Percentiles rank a stretch among this genome's conserved stretches.
phyloP scores from a whole-genome alignment of 2,888 invertebrate genomes.

The Volucella bombylans region DNA sequence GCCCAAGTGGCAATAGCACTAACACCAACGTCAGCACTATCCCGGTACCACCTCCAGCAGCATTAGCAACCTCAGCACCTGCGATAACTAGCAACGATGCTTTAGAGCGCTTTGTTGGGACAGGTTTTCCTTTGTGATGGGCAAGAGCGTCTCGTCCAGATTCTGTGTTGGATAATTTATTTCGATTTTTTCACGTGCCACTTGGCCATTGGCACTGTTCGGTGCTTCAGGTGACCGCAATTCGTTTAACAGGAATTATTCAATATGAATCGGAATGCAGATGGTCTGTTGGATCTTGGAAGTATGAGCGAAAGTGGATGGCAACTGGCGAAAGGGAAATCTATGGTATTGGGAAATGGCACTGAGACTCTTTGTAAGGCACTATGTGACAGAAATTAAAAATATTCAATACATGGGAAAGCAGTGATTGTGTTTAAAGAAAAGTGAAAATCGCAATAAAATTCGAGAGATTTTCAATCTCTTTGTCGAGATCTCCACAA shows the following conservation, averaged over 20 bases:
- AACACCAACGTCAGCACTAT: neutral
- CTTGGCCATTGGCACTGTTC: constrained; percentile 3
- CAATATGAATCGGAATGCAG: constrained; percentile 35
- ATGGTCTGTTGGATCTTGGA: neutral
- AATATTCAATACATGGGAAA: too few species aligned
- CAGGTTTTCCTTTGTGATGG: constrained; percentile 26
- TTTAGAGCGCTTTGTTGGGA: neutral
- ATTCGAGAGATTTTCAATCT: neutral
- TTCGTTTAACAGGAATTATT: constrained; percentile 41
- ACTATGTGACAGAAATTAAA: too few species aligned
- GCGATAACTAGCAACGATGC: constrained; percentile 5
- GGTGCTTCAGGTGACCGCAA: constrained; percentile 52
- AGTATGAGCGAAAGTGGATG: constrained; percentile 43
- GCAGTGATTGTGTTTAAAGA: too few species aligned
- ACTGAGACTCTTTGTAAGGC: too few species aligned
- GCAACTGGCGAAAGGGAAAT: constrained; percentile 41
- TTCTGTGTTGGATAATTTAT: constrained; percentile 35
- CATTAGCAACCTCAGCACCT: neutral
- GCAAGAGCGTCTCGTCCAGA: constrained; percentile 15
- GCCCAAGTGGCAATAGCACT: constrained; percentile 1
- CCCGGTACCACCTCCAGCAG: neutral
- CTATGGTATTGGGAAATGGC: neutral
- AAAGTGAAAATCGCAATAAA: too few species aligned
- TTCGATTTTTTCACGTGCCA: constrained; percentile 18
- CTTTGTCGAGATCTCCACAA: too few species aligned